Percentiles rank a stretch among this genome's conserved stretches.
These are phyloP conservation scores for Anthonomus grandis DNA, from an alignment of 1,140 invertebrate species.

Conservation along the genomic window DNA sequence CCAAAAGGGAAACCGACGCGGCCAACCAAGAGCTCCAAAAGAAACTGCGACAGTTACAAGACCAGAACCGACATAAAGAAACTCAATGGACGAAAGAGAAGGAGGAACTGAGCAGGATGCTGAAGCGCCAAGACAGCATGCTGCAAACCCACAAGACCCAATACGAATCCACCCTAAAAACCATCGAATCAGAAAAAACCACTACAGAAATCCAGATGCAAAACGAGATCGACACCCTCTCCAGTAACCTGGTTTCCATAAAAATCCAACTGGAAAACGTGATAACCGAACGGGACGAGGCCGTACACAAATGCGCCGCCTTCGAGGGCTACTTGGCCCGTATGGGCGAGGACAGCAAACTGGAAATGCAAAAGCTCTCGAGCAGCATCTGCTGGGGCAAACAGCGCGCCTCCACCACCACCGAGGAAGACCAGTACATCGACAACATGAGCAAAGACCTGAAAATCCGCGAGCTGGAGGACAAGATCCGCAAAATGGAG, in stretches of 20 bases:
- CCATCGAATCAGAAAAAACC: constrained; percentile 18
- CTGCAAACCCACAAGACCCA: constrained; percentile 35
- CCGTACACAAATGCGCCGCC: constrained; percentile 21
- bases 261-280: constrained; percentile 12
- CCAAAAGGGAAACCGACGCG: constrained; percentile 26
- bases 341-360: constrained; percentile 25
- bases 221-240: constrained; percentile 12
- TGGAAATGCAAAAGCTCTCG: constrained; percentile 27
- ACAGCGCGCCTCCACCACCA: not conserved
- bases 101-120: constrained; percentile 38
- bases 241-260: constrained; percentile 4
- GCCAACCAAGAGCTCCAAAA: constrained; percentile 27
- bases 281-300: constrained; percentile 18
- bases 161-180: constrained; percentile 39
- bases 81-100: constrained; percentile 38
- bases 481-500: constrained; percentile 32
- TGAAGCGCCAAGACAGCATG: constrained; percentile 38
- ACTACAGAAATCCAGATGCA: constrained; percentile 17
- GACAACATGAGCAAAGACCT: constrained; percentile 35
- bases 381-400: constrained; percentile 31
- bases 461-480: constrained; percentile 35
- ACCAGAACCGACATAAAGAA: constrained; percentile 33
- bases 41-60: constrained; percentile 32
- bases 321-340: constrained; percentile 24
- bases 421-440: constrained; percentile 26